Evolutionary conservation across 2,888 invertebrate genomes (phyloP), one percentile per base, ranked within the genome.

Genomic region (Tenthredo mesomela): DNA sequence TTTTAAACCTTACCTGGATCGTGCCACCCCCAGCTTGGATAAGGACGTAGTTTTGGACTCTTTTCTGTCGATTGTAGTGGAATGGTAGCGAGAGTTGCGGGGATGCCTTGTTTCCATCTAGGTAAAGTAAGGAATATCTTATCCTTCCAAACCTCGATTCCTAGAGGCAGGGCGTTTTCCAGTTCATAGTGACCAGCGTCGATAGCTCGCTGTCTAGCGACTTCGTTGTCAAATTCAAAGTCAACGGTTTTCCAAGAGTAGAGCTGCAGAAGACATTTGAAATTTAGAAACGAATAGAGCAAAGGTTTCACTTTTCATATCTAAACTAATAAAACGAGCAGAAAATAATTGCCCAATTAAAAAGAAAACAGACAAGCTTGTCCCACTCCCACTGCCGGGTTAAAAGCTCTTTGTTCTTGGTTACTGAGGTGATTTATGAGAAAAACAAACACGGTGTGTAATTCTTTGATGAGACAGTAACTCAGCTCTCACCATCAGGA

Each of bases 201-300:
- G 15, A 97, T 93, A 0, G 96, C 96, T 47, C 93, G 91, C 43
- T 94, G 93, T 33, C 96, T 94, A 71, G 95, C 95, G 18, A 93
- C 93, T 25, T 94, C 93, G 0, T 95, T 94, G 4, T 95, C 95
- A 91, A 96, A 97, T 80, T 95, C 95, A 90, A 96, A 97, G 91
- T 97, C 97, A 6, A 97, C 92, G 54, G 95, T 94, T 86, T 95
- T 96, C 97, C 97, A 97, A 85, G 96, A 95, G 91, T 96, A 97
- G 33, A 96, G 94, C 37, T 94, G 86, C 58, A 89, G 86, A 58
- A 88, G 85, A 47, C 84, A 84, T 86, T 37, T 58, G 37, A 18
- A 25, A 21, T 25, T 61, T 9, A 18, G 37, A 25, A 6, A 67
- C 40, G 58, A 61, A 54, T 37, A 67, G 82, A 25, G n/a, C 29